Percentiles rank a stretch among this genome's conserved stretches.
Evolutionary conservation across 1,140 invertebrate genomes (phyloP).

Genomic region (Lordiphosa collinella): DNA sequence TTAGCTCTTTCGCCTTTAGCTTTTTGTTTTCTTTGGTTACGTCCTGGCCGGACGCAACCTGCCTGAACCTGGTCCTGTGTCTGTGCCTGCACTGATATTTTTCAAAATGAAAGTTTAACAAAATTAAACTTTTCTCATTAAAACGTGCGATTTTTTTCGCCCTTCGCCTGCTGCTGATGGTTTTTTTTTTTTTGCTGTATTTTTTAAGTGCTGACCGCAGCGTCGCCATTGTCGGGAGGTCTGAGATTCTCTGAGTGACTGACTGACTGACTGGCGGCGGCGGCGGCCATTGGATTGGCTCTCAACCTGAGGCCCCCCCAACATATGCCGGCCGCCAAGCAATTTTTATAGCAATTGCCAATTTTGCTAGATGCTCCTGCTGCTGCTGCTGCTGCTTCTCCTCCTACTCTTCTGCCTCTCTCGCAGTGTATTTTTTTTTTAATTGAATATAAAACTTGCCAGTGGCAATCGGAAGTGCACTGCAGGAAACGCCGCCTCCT

Average conservation of each 20-base stretch:
- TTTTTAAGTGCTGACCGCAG: conserved; percentile 67
- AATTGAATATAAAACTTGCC: conserved; percentile 77
- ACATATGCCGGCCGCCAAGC: conserved; percentile 64
- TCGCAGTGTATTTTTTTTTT: conserved; percentile 43
- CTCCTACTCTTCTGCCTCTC: conserved; percentile 8
- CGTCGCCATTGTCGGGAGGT: conserved; percentile 52
- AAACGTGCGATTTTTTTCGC: conserved; percentile 75
- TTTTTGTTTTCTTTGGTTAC: conserved; percentile 15
- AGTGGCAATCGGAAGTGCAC: conserved; percentile 70
- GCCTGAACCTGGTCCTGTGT: conserved; percentile 1
- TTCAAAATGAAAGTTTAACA: conserved; percentile 79
- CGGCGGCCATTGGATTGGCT: conserved; percentile 8
- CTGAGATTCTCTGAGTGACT: conserved; percentile 59
- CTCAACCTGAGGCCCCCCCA: conserved; percentile 43
- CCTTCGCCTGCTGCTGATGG: conserved; percentile 16
- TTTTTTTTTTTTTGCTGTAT: conserved; percentile 7
- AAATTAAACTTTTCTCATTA: conserved; percentile 80
- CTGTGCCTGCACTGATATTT: conserved; percentile 63
- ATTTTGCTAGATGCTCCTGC: conserved; percentile 43
- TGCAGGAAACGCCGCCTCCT: conserved; percentile 71
- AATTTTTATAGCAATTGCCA: conserved; percentile 71
- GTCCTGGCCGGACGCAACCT: conserved; percentile 10
- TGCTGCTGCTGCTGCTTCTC: conserved; percentile 19
- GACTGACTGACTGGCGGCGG: conserved; percentile 17
- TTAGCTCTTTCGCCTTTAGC: conserved; percentile 22